Evolutionary conservation across 2,113 vertebrate genomes (phyloP).

Genomic region (Opisthocomus hoazin): DNA sequence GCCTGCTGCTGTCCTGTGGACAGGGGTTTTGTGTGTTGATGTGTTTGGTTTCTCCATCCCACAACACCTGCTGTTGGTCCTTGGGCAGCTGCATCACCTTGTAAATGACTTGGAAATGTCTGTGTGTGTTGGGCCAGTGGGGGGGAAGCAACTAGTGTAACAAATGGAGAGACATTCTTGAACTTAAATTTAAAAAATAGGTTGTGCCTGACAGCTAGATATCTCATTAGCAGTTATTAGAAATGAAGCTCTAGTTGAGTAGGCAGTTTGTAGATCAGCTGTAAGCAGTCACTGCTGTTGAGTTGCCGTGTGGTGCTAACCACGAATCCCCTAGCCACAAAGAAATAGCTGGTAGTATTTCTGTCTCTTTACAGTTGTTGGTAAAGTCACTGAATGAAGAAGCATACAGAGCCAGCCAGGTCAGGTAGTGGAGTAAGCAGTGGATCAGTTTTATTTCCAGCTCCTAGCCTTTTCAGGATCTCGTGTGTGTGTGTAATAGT

Average conservation of each 20-base stretch:
- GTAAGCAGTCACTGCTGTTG: background rate
- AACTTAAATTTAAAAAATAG: too few species aligned
- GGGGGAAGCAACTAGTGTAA: background rate
- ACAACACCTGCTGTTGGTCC: background rate
- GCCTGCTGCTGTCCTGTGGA: background rate
- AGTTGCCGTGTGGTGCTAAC: background rate
- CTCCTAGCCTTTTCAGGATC: background rate
- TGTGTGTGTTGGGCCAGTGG: background rate
- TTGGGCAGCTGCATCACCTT: background rate
- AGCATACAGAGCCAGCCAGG: background rate
- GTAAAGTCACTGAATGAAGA: background rate
- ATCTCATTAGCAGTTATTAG: background rate
- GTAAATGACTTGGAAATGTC: background rate
- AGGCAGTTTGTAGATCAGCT: background rate
- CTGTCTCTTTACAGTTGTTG: background rate
- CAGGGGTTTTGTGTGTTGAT: fast-evolving
- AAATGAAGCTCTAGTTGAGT: background rate
- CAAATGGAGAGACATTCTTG: background rate
- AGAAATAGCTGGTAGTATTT: background rate
- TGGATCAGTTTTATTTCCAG: background rate
- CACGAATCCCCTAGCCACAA: background rate
- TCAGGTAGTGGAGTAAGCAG: background rate
- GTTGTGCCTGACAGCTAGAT: background rate
- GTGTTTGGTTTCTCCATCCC: background rate
- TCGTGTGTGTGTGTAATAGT: background rate